Percentiles rank a stretch among this genome's conserved stretches.
These are phyloP conservation scores for Datnioides undecimradiatus DNA, from an alignment of 2,113 vertebrate species.

Conservation along the genomic window DNA sequence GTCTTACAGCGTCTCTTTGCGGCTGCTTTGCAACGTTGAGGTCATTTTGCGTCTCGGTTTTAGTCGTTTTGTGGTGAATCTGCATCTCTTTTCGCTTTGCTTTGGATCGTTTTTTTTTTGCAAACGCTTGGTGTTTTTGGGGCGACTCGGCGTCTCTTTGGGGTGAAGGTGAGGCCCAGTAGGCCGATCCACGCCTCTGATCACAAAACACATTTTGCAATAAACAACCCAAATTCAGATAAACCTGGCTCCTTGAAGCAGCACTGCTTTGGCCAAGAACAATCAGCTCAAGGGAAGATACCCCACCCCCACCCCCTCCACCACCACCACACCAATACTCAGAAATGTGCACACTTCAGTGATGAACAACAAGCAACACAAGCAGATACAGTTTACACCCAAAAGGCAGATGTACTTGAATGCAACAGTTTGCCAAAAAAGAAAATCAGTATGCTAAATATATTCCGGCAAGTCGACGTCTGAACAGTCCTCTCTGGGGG, in stretches of 20 bases:
- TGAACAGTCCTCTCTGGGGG: conserved; percentile 38
- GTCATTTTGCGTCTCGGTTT: too few species aligned
- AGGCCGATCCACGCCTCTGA: not conserved
- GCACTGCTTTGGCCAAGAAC: not conserved
- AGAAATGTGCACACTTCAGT: conserved; percentile 26
- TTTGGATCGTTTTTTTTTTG: not conserved
- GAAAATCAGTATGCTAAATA: conserved; percentile 39
- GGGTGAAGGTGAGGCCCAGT: not conserved
- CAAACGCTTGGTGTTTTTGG: not conserved
- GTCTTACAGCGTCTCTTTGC: not conserved
- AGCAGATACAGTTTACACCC: conserved; percentile 27
- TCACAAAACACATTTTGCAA: not conserved
- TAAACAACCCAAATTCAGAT: not conserved
- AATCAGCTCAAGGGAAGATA: not conserved
- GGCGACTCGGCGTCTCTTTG: not conserved
- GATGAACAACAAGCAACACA: conserved; percentile 39
- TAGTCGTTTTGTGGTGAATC: not conserved
- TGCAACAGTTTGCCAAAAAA: conserved; percentile 38
- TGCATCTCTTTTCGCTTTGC: too few species aligned
- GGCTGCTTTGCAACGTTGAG: not conserved
- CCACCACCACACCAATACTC: too few species aligned
- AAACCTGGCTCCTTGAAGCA: not conserved
- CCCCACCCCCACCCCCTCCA: too few species aligned
- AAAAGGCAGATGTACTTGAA: conserved; percentile 47
- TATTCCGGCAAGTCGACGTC: conserved; percentile 39